phyloP scores from a whole-genome alignment of 1,140 invertebrate species.

The Drosophila bocki region DNA sequence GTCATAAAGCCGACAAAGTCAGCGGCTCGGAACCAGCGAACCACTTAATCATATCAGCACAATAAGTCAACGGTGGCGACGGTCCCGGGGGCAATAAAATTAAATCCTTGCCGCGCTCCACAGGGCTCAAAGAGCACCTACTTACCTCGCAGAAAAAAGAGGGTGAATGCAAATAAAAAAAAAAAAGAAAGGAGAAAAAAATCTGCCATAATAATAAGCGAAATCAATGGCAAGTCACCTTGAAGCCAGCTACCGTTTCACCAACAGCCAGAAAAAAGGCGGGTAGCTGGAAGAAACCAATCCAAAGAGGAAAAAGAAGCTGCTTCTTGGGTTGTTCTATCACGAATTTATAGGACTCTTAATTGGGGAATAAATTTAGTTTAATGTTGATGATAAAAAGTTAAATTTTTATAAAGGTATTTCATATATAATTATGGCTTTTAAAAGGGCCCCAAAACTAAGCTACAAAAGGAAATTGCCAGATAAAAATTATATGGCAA shows the following conservation, averaged over 20 bases:
- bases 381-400: background rate
- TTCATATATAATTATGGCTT: background rate
- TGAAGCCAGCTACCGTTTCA: conserved; percentile 26
- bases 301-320: background rate
- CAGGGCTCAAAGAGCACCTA: conserved; percentile 16
- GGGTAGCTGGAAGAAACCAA: background rate
- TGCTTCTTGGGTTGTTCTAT: background rate
- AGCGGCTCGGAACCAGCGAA: conserved; percentile 36
- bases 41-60: conserved; percentile 81
- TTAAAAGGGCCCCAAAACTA: background rate
- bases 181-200: conserved; percentile 7
- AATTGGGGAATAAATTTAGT: background rate
- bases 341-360: background rate
- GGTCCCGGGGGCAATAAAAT: conserved; percentile 69
- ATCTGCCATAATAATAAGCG: conserved; percentile 36
- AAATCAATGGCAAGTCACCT: conserved; percentile 68
- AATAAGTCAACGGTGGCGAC: conserved; percentile 66
- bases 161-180: background rate
- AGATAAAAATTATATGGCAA: no score
- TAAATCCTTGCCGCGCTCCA: conserved; percentile 73
- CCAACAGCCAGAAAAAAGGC: conserved; percentile 17
- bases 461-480: background rate
- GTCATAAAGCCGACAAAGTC: conserved; percentile 43
- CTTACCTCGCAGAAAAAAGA: conserved; percentile 12
- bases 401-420: background rate